A percentile compares a stretch with the other conserved stretches of the same genome.
phyloP scores from a whole-genome alignment of 1,140 invertebrate species.

The Tetramorium parvispinum region DNA sequence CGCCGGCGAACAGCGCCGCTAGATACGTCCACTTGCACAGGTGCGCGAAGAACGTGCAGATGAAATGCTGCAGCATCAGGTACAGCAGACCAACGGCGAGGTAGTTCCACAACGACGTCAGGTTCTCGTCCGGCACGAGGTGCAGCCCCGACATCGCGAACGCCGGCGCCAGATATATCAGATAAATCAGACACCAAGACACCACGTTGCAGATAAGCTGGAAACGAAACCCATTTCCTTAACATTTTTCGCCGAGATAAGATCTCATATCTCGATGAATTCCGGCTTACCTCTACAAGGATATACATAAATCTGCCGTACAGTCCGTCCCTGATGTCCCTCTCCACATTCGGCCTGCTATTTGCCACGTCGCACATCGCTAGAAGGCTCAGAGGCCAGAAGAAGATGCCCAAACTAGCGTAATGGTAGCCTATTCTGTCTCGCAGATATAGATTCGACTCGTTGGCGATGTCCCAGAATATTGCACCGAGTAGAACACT shows the following conservation, averaged over 20 bases:
- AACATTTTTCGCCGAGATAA: not conserved
- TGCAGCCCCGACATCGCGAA: slow-evolving; percentile 95
- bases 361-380: slow-evolving; percentile 89
- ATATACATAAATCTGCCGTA: slow-evolving; percentile 93
- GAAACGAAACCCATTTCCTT: slow-evolving; percentile 65
- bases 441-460: slow-evolving; percentile 90
- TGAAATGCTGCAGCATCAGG: slow-evolving; percentile 89
- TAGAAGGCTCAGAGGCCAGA: slow-evolving; percentile 92
- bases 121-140: slow-evolving; percentile 80
- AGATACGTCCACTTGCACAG: slow-evolving; percentile 87
- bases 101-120: slow-evolving; percentile 82
- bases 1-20: slow-evolving; percentile 87
- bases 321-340: slow-evolving; percentile 92
- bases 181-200: slow-evolving; percentile 90
- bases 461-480: slow-evolving; percentile 94
- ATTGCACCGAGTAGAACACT: slow-evolving; percentile 94
- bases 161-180: slow-evolving; percentile 94
- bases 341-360: slow-evolving; percentile 89
- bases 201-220: slow-evolving; percentile 88
- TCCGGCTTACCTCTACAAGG: slow-evolving; percentile 89
- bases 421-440: slow-evolving; percentile 95
- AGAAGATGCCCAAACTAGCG: slow-evolving; percentile 90
- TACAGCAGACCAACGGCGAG: slow-evolving; percentile 90
- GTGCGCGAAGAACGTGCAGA: slow-evolving; percentile 90
- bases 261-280: not conserved